These are phyloP conservation scores for Lithobates pipiens DNA, from an alignment of 2,797 vertebrate species.

Conservation along the genomic window DNA sequence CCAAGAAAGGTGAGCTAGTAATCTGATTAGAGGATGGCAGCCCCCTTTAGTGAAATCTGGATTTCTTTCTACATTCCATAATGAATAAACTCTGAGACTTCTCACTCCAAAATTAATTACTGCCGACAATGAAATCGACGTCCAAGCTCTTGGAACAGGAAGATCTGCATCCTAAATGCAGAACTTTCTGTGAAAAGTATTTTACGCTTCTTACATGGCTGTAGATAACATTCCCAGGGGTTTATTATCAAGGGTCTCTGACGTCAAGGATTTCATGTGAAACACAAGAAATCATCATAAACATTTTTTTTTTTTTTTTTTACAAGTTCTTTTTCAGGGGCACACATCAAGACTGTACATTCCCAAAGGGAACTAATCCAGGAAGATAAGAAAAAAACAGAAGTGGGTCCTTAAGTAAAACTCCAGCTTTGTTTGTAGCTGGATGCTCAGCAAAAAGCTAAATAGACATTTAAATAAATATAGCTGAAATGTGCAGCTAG, in stretches of 20 bases:
- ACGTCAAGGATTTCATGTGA: constrained; percentile 45
- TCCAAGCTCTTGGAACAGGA: constrained; percentile 24
- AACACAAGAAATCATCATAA: constrained; percentile 42
- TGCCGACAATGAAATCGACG: constrained; percentile 10
- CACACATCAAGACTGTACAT: background rate
- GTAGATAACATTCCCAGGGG: constrained; percentile 52
- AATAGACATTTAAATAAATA: too few relatives aligned
- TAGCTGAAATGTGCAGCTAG: too few relatives aligned
- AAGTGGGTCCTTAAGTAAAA: background rate
- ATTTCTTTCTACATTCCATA: constrained; percentile 23
- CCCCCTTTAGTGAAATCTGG: background rate
- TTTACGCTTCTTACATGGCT: constrained; percentile 5
- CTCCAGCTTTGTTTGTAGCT: too few relatives aligned
- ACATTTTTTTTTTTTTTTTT: background rate
- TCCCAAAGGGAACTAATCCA: background rate
- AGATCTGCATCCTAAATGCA: constrained; percentile 41
- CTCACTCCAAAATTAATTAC: constrained; percentile 22
- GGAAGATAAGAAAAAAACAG: background rate
- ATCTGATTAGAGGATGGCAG: background rate
- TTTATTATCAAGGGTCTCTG: constrained; percentile 43
- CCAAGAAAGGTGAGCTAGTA: too few relatives aligned
- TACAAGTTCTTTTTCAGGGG: background rate
- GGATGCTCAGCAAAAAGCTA: too few relatives aligned
- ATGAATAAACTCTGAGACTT: constrained; percentile 25
- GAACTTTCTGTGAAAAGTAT: constrained; percentile 30